Percentiles rank a stretch among this genome's conserved stretches.
Evolutionary conservation across 2,797 vertebrate genomes (phyloP).

Genomic region (Austrolebias charrua): DNA sequence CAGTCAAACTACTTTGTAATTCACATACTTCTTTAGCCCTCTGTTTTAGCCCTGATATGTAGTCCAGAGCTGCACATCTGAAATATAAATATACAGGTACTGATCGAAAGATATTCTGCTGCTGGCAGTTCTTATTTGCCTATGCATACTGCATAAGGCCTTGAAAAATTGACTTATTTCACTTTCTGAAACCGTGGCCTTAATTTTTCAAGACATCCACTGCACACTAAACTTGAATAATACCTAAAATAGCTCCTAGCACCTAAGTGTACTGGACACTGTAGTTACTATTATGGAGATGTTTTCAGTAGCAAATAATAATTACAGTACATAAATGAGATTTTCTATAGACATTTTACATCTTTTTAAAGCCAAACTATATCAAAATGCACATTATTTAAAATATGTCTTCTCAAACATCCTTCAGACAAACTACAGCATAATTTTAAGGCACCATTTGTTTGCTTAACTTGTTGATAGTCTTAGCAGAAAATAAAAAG

Average conservation of each 20-base stretch:
- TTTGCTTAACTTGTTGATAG: background rate
- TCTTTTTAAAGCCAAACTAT: background rate
- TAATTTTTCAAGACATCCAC: background rate
- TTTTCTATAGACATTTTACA: too few species aligned
- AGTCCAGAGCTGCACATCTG: background rate
- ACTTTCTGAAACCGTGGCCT: background rate
- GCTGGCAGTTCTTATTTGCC: background rate
- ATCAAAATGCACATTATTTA: background rate
- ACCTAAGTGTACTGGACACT: background rate
- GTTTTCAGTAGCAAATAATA: too few species aligned
- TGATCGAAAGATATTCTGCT: background rate
- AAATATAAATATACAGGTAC: background rate
- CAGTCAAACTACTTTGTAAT: too few species aligned
- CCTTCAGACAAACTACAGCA: background rate
- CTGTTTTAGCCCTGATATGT: background rate
- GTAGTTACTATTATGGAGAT: too few species aligned
- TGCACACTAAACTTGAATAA: slow-evolving; percentile 1
- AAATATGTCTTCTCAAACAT: background rate
- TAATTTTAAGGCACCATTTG: background rate
- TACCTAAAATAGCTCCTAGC: background rate
- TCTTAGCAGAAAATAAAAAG: background rate
- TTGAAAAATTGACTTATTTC: background rate
- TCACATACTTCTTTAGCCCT: background rate
- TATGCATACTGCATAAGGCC: background rate
- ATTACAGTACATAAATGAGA: too few species aligned